phyloP scores from a whole-genome alignment of 2,113 vertebrate genomes.

The Cebus imitator region DNA sequence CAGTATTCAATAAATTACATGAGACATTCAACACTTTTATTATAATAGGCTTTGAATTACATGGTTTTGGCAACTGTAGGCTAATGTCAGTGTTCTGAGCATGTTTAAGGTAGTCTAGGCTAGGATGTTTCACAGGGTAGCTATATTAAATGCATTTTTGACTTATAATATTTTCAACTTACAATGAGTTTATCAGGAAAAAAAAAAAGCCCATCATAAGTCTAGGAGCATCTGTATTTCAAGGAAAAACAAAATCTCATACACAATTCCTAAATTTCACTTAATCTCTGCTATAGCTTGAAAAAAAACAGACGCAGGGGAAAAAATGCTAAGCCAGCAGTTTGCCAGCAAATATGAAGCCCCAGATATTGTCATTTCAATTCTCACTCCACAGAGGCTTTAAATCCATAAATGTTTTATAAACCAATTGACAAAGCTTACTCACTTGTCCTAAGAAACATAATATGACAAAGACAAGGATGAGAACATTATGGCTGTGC shows the following conservation, averaged over 20 bases:
- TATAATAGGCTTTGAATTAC: background rate
- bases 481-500: background rate
- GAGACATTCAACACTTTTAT: background rate
- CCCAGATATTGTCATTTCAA: constrained; percentile 35
- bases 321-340: constrained; percentile 33
- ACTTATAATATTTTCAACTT: background rate
- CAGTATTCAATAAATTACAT: background rate
- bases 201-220: background rate
- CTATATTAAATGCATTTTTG: background rate
- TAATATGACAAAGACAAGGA: constrained; percentile 22
- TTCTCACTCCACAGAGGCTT: constrained; percentile 15
- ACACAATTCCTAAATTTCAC: constrained; percentile 46
- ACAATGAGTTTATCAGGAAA: background rate
- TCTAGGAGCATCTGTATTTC: background rate
- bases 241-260: background rate
- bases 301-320: rapidly evolving
- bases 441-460: background rate
- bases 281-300: constrained; percentile 62
- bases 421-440: background rate
- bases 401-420: constrained; percentile 30
- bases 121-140: background rate
- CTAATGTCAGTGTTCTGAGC: background rate
- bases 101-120: background rate
- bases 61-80: background rate
- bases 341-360: background rate